A percentile compares a stretch with the other conserved stretches of the same genome.
These are phyloP conservation scores for Caenorhabditis doughertyi DNA, from an alignment of 2,888 invertebrate species.

Conservation along the genomic window DNA sequence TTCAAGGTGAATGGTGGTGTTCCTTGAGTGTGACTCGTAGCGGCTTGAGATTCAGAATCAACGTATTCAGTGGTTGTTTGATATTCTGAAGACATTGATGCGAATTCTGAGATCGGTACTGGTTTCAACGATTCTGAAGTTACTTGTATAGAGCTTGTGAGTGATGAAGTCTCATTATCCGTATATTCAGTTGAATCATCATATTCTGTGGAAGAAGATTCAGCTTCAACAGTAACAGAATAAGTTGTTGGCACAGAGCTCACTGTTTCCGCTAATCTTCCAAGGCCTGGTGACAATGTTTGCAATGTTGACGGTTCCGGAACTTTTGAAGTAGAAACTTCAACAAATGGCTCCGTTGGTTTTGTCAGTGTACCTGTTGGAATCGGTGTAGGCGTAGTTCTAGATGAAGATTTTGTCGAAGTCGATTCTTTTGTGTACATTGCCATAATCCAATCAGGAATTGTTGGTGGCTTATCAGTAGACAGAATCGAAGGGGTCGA, in stretches of 20 bases:
- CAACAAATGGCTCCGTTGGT: background rate
- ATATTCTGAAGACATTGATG: background rate
- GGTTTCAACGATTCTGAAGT: background rate
- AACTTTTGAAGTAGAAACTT: constrained; percentile 2
- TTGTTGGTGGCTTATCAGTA: constrained; percentile 37
- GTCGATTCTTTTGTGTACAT: constrained; percentile 26
- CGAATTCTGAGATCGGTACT: background rate
- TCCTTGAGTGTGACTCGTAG: background rate
- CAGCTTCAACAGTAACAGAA: background rate
- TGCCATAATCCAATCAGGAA: constrained; percentile 50
- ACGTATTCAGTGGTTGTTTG: constrained; percentile 1
- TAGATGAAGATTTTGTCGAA: background rate
- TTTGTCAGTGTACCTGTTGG: background rate
- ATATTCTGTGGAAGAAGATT: background rate
- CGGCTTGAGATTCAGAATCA: background rate
- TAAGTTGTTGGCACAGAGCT: background rate
- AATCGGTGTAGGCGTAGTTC: background rate
- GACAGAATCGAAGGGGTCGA: constrained; percentile 23
- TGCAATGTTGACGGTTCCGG: background rate
- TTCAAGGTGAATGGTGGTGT: background rate
- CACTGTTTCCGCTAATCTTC: background rate
- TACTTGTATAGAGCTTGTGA: background rate
- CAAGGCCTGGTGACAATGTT: background rate
- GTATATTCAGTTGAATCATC: background rate
- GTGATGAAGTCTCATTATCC: background rate